Base-by-base conservation (phyloP, 2,888 invertebrate species). In the Conops quadrifasciatus region DNA sequence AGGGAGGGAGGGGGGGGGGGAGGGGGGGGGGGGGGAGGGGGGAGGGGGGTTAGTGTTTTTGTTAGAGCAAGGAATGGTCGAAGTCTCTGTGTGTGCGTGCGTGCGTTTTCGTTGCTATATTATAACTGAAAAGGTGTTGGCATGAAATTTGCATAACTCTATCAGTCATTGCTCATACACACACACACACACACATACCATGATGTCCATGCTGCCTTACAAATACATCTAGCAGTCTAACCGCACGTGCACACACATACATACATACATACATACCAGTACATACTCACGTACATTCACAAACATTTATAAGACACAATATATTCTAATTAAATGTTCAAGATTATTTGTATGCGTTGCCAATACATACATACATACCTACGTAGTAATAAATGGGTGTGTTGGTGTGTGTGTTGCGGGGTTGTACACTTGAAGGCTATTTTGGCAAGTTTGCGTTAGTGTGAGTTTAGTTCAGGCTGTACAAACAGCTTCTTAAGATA, bases 131-230 rank as follows among this genome's bases (percentile, higher is more conserved):
- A 77, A 77, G 77, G 77, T 78, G 77, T 78, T 77, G 77, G 77
- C 77, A 77, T 76, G 74, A 73, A 78, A 78, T 78, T 77, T 77
- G 76, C 77, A 76, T 76, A 77, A 77, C 75, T 66, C 72, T 70
- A 67, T 72, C 62, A 70, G 36, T 65, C 21, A 4, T 19, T 67
- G 65, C 51, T 66, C 21, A 71, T 58, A 60, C 26, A 66, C 59
- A 62, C 43, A 63, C 67, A 36, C 51, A 63, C 62, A 51, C 60
- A 67, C 60, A 59, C 30, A 59, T 51, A 49, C 21, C 15, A 58
- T 16, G 58, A 68, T 68, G 68, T 68, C 68, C n/a, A n/a, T n/a
- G n/a, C 60, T 68, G 68, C 19, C 28, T 24, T 68, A 16, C 30
- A 2, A 58, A 58, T 58, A 58, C 58, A 58, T 26, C 58, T 15